Percentiles rank a stretch among this genome's conserved stretches.
These are phyloP conservation scores for Setophaga kirtlandii DNA, from an alignment of 2,113 vertebrate species.

Conservation along the genomic window DNA sequence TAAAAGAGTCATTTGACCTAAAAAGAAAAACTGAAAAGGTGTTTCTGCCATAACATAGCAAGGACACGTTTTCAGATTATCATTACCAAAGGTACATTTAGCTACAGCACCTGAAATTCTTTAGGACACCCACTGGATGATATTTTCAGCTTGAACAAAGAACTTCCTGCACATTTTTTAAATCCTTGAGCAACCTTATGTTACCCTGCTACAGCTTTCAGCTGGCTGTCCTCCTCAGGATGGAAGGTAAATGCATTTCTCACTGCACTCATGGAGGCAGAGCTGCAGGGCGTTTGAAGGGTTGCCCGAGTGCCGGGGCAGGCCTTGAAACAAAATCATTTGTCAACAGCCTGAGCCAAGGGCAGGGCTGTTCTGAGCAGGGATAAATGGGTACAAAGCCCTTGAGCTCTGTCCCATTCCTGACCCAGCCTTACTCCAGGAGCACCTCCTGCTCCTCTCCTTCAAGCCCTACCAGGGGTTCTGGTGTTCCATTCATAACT, in stretches of 20 bases:
- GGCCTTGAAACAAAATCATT: not conserved
- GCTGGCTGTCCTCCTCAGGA: not conserved
- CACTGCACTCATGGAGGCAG: not conserved
- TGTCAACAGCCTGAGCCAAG: not conserved
- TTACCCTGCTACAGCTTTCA: not conserved
- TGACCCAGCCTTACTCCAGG: not conserved
- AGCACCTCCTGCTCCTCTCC: not conserved
- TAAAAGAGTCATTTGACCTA: not conserved
- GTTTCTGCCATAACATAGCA: not conserved
- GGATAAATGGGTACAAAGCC: not conserved
- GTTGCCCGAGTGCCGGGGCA: not conserved
- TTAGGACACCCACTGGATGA: accelerated
- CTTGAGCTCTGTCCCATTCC: not conserved
- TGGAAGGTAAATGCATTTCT: not conserved
- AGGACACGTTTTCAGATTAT: not conserved
- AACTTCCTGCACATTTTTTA: not conserved
- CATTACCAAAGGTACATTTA: not conserved
- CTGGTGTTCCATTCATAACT: not conserved
- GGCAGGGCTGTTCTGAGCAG: not conserved
- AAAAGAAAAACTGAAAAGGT: not conserved
- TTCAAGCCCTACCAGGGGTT: not conserved
- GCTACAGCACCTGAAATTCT: not conserved
- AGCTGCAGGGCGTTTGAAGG: not conserved
- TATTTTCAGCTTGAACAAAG: not conserved
- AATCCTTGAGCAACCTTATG: not conserved